Base-by-base conservation (phyloP, 1,140 invertebrate genomes). In the Drosophila pallidifrons region DNA sequence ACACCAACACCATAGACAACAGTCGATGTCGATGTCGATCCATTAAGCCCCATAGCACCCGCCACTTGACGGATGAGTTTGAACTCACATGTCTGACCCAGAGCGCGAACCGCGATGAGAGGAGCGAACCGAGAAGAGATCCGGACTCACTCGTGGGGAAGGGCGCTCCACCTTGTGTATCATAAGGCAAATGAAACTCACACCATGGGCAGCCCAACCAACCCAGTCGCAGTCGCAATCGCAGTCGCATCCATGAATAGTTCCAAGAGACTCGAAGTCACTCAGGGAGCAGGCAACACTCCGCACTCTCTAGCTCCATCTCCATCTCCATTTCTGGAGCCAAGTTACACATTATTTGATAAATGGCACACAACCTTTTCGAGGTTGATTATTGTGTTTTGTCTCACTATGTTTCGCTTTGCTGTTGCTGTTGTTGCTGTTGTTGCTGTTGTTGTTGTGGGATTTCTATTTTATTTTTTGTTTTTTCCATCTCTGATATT, bases 21-120 rank as follows among this genome's bases (percentile, higher is more conserved):
- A n/a, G 38, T 11, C 60, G 57, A 81, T 10, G 71, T 58, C 75
- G 76, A 75, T 88, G 81, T 87, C 85, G 85, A 89, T 89, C 85
- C 85, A 89, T 89, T 89, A 89, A 75, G 86, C 77, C 64, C 59
- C 63, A 82, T 82, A 86, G 79, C 82, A 77, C 79, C 77, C 78
- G 74, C 75, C 88, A 91, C 81, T 91, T 91, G 88, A 91, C 88
- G 88, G 88, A 91, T 91, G 88, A 76, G 88, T 88, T 91, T 91
- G 88, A 91, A 91, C 88, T 91, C 82, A 81, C 78, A 82, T 91
- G 81, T 91, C 82, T 91, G 88, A 91, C 88, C 88, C 83, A 89
- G 67, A 77, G 64, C 54, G 54, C 54, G 35, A 57, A 25, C 20
- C 0, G 20, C 35, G 54, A 8, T 57, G 35, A 41, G 54, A 43